Evolutionary conservation across 1,140 invertebrate species (phyloP).

Genomic region (Reticulitermes speratus): DNA sequence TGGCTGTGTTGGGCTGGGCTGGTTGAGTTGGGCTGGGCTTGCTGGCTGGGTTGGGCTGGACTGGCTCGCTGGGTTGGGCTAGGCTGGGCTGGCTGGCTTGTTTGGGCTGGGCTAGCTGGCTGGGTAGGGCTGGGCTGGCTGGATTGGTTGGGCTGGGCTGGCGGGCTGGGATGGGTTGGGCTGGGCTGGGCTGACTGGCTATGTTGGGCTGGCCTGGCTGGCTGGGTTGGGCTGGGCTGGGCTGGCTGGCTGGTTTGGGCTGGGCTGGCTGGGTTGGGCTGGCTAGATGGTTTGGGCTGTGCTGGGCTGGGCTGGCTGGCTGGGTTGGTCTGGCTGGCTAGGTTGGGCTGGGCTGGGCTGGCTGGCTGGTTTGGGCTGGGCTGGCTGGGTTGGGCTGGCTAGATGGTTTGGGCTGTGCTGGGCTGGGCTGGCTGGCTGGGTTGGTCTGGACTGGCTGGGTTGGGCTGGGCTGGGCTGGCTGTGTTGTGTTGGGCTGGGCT

Average conservation of each 20-base stretch:
- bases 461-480: no score
- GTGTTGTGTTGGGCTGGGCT: no score
- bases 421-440: no score
- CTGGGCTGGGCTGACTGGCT: neutral
- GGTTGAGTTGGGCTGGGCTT: neutral
- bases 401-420: no score
- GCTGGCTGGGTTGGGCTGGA: neutral
- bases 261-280: no score
- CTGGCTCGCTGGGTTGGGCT: neutral
- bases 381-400: no score
- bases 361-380: neutral
- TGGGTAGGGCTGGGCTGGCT: neutral
- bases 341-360: neutral
- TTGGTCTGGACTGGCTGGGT: no score
- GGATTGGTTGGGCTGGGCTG: neutral
- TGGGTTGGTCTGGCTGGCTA: neutral
- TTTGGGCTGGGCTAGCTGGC: neutral
- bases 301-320: no score
- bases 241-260: neutral
- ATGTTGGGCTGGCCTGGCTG: neutral
- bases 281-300: no score
- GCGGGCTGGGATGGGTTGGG: no score
- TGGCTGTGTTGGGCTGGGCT: neutral
- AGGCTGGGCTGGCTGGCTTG: neutral
- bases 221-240: neutral